Evolutionary conservation across 2,797 vertebrate species (phyloP).

Genomic region (Pantherophis alleghaniensis): DNA sequence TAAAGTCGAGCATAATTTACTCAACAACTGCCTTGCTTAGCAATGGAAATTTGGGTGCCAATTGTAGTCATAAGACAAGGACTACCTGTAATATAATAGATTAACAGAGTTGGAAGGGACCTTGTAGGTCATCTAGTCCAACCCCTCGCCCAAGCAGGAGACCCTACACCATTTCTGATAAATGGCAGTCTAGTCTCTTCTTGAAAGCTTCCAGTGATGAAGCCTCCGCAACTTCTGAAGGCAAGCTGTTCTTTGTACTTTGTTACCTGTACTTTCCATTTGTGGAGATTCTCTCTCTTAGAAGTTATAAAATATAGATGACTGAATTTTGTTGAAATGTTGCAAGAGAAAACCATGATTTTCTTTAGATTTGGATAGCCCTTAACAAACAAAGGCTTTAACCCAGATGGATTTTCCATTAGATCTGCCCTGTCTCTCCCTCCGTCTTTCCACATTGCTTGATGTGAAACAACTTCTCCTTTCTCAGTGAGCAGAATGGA

Average conservation of each 20-base stretch:
- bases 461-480: neutral
- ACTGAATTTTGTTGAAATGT: neutral
- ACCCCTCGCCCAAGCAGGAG: too few species aligned
- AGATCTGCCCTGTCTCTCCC: neutral
- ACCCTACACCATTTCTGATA: too few species aligned
- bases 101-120: too few species aligned
- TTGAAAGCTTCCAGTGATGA: too few species aligned
- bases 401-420: neutral
- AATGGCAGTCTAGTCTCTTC: too few species aligned
- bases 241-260: too few species aligned
- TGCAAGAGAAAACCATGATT: neutral
- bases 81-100: too few species aligned
- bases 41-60: neutral
- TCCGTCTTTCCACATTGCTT: neutral
- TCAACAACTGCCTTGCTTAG: neutral
- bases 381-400: neutral
- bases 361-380: neutral
- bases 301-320: neutral
- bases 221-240: too few species aligned
- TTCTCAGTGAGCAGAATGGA: neutral
- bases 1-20: neutral
- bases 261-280: neutral
- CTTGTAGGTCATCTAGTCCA: too few species aligned
- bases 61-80: neutral
- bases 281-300: neutral